These are phyloP conservation scores for Dasysyrphus tricinctus DNA, from an alignment of 2,888 invertebrate species.

Conservation along the genomic window DNA sequence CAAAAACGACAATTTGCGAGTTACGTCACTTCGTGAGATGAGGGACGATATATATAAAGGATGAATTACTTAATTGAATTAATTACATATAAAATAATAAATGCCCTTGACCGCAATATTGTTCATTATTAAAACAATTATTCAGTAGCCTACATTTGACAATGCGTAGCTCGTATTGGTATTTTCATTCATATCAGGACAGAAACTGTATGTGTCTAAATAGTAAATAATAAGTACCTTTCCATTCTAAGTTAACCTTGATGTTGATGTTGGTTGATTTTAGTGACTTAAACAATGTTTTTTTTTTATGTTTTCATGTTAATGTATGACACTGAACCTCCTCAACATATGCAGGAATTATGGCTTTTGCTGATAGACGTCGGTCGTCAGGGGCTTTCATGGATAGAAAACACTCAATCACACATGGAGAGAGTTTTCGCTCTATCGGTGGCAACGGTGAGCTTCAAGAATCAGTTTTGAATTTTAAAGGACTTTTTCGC, in stretches of 20 bases:
- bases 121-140: too few species aligned
- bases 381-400: constrained; percentile 83
- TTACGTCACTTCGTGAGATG: too few species aligned
- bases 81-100: too few species aligned
- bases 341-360: constrained; percentile 79
- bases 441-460: constrained; percentile 80
- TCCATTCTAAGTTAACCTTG: background rate
- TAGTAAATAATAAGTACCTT: too few species aligned
- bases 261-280: background rate
- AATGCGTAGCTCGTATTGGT: too few species aligned
- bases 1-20: too few species aligned
- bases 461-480: constrained; percentile 45
- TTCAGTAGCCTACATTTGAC: too few species aligned
- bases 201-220: too few species aligned
- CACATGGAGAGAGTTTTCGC: constrained; percentile 83
- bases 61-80: too few species aligned
- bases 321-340: background rate
- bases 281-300: background rate
- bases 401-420: constrained; percentile 83
- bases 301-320: background rate
- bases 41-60: too few species aligned
- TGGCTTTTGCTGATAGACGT: constrained; percentile 83
- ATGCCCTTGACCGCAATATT: too few species aligned
- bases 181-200: too few species aligned
- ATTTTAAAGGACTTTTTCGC: constrained; percentile 4